Conservation (phyloP, 2,797 vertebrate genomes). For the Hybognathus amarus region DNA sequence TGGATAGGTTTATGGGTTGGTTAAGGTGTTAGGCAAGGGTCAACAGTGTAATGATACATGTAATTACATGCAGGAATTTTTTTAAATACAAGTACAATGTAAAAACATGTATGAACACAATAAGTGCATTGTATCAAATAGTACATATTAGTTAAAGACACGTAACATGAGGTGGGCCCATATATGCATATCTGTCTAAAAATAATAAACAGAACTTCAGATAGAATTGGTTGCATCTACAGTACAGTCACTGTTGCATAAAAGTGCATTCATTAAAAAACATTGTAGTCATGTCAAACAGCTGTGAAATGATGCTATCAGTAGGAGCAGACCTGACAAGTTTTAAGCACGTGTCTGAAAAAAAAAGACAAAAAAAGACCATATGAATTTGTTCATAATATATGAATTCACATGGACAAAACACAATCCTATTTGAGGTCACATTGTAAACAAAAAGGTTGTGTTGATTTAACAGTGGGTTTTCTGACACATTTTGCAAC, state of each 20-base stretch:
- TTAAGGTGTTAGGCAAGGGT: neutral
- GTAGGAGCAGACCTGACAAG: conserved; percentile 79
- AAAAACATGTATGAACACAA: neutral
- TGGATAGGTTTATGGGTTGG: neutral
- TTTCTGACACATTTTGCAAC: conserved; percentile 28
- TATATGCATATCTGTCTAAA: conserved; percentile 7
- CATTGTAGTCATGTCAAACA: conserved; percentile 55
- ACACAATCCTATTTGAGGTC: conserved; percentile 16
- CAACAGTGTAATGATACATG: neutral
- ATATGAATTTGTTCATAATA: conserved; percentile 21
- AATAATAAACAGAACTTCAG: conserved; percentile 14
- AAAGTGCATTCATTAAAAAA: conserved; percentile 64
- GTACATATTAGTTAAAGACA: conserved; percentile 6
- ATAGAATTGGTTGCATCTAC: conserved; percentile 23
- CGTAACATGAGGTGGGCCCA: neutral
- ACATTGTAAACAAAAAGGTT: conserved; percentile 35
- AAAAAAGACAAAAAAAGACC: conserved; percentile 72
- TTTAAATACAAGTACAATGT: neutral
- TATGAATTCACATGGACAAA: conserved; percentile 49
- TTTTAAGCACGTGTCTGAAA: conserved; percentile 80
- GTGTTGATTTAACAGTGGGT: conserved; percentile 44
- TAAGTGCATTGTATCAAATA: neutral
- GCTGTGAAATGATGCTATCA: conserved; percentile 63
- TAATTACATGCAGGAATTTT: neutral
- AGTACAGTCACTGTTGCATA: conserved; percentile 61